Base-by-base conservation (phyloP, 2,113 vertebrate genomes). In the Neogobius melanostomus region DNA sequence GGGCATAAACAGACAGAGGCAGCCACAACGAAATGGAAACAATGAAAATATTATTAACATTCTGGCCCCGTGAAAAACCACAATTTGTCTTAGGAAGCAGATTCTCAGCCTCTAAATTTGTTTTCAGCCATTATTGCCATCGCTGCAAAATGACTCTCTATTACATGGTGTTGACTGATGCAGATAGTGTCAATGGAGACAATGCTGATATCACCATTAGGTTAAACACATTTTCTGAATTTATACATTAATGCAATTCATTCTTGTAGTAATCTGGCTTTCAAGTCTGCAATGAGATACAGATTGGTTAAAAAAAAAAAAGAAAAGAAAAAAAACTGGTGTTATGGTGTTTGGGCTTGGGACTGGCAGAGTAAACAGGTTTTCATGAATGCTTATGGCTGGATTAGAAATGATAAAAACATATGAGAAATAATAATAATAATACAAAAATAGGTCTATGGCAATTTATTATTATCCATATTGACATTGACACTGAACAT, bases 61-160 rank as follows among this genome's bases (percentile, higher is more conserved):
- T 74, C 71, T 89, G 90, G 87, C 87, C 87, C 85, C 88, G 84
- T 83, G 71, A 75, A 85, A 36, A 88, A 88, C 71, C 69, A 1
- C 75, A 69, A 81, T 84, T 82, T 79, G 83, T 83, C 80, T 85
- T 79, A 82, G 49, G 68, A 45, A 60, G 59, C 65, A 82, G 65
- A 80, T 86, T 89, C 83, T 86, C 80, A 87, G 86, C 72, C 80
- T 79, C 76, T 68, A 84, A 66, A 82, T 73, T 44, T 61, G 52
- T 68, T 52, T 56, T 60, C 64, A 83, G 84, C 51, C 71, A 66
- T 50, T 60, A 71, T 85, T 79, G 45, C 67, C 60, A 74, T 71
- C 46, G 64, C 17, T 83, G 66, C 64, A 45, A 15, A 47, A 63
- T 64, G 68, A 79, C 61, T 70, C 51, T 82, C 82, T 54, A 71